Conservation (phyloP, 2,113 vertebrate genomes). For the Glareola pratincola region DNA sequence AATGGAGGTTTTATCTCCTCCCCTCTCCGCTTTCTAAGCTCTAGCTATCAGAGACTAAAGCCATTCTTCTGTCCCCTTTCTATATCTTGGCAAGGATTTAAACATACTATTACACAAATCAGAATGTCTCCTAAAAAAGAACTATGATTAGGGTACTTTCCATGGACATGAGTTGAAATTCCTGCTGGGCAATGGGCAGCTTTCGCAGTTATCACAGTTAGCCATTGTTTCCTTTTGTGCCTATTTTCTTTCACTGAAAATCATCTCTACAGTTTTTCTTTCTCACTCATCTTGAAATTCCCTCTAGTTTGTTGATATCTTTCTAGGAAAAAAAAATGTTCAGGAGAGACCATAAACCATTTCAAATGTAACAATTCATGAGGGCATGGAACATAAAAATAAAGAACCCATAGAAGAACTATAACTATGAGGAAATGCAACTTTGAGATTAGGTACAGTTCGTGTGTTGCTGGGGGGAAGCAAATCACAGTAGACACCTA, state of each 20-base stretch:
- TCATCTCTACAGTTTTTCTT: neutral
- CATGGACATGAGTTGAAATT: neutral
- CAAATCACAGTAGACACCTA: constrained; percentile 27
- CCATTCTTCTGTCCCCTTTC: neutral
- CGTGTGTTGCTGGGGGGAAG: neutral
- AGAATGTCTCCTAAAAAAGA: neutral
- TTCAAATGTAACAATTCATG: neutral
- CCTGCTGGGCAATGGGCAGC: neutral
- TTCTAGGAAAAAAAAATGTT: constrained; percentile 29
- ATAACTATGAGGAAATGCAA: neutral
- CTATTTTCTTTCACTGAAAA: neutral
- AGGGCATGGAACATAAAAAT: neutral
- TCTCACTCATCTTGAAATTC: neutral
- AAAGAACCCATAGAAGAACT: neutral
- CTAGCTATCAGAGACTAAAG: neutral
- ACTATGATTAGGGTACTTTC: neutral
- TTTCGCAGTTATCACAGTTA: neutral
- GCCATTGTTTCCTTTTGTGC: neutral
- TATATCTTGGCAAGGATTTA: neutral
- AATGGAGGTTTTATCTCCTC: neutral
- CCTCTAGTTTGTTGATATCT: neutral
- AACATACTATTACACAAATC: neutral
- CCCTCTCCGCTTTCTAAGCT: neutral
- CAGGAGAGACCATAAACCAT: neutral
- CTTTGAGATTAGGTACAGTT: neutral